A percentile compares a stretch with the other conserved stretches of the same genome.
Evolutionary conservation across 2,113 vertebrate genomes (phyloP).

Genomic region (Apodemus sylvaticus): DNA sequence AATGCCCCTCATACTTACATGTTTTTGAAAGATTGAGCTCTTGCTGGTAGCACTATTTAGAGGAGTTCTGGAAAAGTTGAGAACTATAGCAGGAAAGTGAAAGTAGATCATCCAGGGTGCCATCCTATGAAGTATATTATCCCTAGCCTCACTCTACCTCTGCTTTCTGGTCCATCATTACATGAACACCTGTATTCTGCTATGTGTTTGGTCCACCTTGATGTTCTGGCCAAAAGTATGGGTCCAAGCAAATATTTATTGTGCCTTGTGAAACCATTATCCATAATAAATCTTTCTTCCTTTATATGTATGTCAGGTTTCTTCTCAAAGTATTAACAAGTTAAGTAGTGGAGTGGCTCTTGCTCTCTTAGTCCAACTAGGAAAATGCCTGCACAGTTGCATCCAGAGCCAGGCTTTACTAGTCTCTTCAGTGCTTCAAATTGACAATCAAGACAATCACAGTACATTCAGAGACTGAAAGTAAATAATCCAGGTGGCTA

Average conservation of each 20-base stretch:
- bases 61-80: neutral
- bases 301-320: neutral
- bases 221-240: neutral
- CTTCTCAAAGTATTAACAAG: neutral
- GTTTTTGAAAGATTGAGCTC: neutral
- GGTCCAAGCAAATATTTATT: neutral
- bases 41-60: neutral
- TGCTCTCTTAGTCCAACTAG: neutral
- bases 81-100: neutral
- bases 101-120: neutral
- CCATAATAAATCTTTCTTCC: neutral
- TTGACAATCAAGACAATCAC: neutral
- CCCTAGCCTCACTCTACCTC: neutral
- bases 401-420: neutral
- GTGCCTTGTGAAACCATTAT: neutral
- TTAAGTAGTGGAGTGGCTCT: neutral
- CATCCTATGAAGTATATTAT: neutral
- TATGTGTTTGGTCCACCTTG: no score
- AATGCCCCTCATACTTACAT: neutral
- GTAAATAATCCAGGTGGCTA: neutral
- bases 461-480: neutral
- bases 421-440: neutral
- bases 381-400: no score
- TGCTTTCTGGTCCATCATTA: neutral
- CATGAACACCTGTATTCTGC: neutral